phyloP scores from a whole-genome alignment of 2,113 vertebrate species.

The Polyodon spathula region DNA sequence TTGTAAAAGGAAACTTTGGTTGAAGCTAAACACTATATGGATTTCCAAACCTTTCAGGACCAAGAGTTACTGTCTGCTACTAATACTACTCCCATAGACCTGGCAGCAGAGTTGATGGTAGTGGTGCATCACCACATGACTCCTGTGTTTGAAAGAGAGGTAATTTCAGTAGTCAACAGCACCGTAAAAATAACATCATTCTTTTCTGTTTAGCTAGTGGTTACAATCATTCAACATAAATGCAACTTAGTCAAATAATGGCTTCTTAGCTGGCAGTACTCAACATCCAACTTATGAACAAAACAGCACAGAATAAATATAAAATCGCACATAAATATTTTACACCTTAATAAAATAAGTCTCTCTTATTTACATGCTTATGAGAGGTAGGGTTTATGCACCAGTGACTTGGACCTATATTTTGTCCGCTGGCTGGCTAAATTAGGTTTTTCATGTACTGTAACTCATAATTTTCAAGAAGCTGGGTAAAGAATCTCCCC shows the following conservation, averaged over 20 bases:
- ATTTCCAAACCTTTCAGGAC: slow-evolving; percentile 18
- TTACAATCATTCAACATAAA: slow-evolving; percentile 33
- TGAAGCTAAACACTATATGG: slow-evolving; percentile 40
- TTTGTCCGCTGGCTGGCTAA: not conserved
- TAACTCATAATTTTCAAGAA: slow-evolving; percentile 32
- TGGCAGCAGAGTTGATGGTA: too few relatives aligned
- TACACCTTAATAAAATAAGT: slow-evolving; percentile 37
- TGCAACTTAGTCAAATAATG: slow-evolving; percentile 28
- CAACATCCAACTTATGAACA: slow-evolving; percentile 41
- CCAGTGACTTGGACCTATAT: slow-evolving; percentile 11
- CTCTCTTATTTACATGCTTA: slow-evolving; percentile 43
- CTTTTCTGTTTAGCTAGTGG: slow-evolving; percentile 43
- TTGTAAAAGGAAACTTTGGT: slow-evolving; percentile 39
- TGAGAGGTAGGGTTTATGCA: slow-evolving; percentile 57
- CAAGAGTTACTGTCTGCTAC: slow-evolving; percentile 11
- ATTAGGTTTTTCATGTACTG: not conserved
- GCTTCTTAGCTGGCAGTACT: slow-evolving; percentile 35
- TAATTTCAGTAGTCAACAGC: slow-evolving; percentile 56
- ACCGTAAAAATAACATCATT: slow-evolving; percentile 36
- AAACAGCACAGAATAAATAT: slow-evolving; percentile 53
- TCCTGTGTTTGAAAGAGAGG: slow-evolving; percentile 40
- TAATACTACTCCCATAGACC: slow-evolving; percentile 12
- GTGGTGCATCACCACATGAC: too few relatives aligned
- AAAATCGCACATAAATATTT: slow-evolving; percentile 46
- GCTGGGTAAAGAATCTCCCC: slow-evolving; percentile 53